Base-by-base conservation (phyloP, 2,797 vertebrate genomes). In the Emys orbicularis region DNA sequence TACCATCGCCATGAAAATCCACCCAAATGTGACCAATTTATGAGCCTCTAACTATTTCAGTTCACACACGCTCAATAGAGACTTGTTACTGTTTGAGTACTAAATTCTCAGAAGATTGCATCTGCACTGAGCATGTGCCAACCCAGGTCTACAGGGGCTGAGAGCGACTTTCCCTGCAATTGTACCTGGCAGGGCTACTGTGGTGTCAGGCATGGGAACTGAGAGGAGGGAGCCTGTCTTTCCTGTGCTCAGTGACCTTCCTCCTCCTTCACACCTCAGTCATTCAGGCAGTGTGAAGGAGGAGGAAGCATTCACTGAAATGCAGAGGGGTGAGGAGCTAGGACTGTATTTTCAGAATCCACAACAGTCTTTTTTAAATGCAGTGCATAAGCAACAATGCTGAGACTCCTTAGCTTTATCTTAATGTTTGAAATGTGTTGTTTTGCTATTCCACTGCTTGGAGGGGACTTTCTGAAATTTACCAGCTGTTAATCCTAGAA, bases 401-500 rank as follows among this genome's bases (percentile, higher is more conserved):
- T 88, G 87, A 47, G 95, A 87, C 81, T 77, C 79, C 31, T 89
- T 37, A 90, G 23, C 12, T 88, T 89, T 59, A 74, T 82, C 52
- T 89, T 31, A 8, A 65, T 74, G 54, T 37, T 61, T 95, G 50
- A 15, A 95, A 93, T 59, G 57, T 86, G 47, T 37, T 83, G 84
- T 4, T 93, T 92, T 93, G 86, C 52, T 95, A 0, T 91, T 92
- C 88, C 65, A 84, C 72, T 82, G 37, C 49, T 81, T 27, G 76
- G 54, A 88, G 81, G 41, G 16, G 29, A 31, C 65, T 18, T 49
- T 31, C 81, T 53, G 10, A 96, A 95, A 93, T 87, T 90, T 47
- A 52, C 10, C 84, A 91, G 86, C 80, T 86, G n/a, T 52, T 95
- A 90, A 81, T 65, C 80, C 91, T 84, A 79, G 50, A 94, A 94